Conservation (phyloP, 2,888 invertebrate species). For the Trilocha varians region DNA sequence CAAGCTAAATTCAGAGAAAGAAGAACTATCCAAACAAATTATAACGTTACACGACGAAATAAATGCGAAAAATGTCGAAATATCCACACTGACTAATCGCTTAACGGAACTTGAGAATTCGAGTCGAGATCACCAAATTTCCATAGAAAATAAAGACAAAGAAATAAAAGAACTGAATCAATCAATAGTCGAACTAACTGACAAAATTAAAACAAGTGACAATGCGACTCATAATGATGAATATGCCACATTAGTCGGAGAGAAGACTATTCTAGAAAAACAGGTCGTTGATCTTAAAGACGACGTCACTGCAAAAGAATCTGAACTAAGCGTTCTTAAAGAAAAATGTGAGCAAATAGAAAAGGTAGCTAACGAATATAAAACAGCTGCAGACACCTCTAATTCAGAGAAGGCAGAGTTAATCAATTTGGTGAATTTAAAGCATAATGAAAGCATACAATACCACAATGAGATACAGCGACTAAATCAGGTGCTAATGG, state of each 20-base stretch:
- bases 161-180: constrained; percentile 52
- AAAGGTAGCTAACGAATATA: constrained; percentile 36
- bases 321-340: constrained; percentile 31
- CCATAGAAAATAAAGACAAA: constrained; percentile 40
- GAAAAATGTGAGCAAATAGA: constrained; percentile 30
- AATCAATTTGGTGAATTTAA: constrained; percentile 81
- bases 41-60: constrained; percentile 37
- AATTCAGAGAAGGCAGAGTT: constrained; percentile 77
- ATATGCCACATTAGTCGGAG: constrained; percentile 35
- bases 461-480: constrained; percentile 91
- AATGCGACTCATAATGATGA: constrained; percentile 39
- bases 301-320: constrained; percentile 29
- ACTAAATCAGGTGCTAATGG: constrained; percentile 74
- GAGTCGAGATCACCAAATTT: constrained; percentile 23
- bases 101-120: constrained; percentile 30
- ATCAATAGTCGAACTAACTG: constrained; percentile 42
- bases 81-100: constrained; percentile 28
- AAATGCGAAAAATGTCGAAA: constrained; percentile 29
- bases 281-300: constrained; percentile 29
- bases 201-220: constrained; percentile 39
- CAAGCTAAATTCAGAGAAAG: constrained; percentile 36
- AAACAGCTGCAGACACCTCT: constrained; percentile 34
- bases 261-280: constrained; percentile 40
- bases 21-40: constrained; percentile 37
- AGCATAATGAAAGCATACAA: constrained; percentile 88